Conservation (phyloP, 2,888 invertebrate genomes). For the Lepidonotus clava region DNA sequence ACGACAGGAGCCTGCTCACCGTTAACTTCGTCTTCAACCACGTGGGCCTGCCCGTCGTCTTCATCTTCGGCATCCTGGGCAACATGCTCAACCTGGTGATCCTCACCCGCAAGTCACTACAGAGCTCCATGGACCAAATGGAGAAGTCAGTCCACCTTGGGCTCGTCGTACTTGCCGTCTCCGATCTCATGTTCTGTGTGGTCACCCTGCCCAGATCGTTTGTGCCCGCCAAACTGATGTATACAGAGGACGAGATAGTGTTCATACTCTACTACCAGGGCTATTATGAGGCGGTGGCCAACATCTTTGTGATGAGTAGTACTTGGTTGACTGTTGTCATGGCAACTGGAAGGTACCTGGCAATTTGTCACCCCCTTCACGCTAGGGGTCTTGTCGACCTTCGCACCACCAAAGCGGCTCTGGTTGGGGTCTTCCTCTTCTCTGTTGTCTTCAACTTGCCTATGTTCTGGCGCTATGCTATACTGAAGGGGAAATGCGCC, state of each 20-base stretch:
- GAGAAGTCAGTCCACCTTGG: constrained; percentile 89
- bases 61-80: constrained; percentile 87
- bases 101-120: constrained; percentile 83
- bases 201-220: constrained; percentile 83
- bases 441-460: constrained; percentile 87
- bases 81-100: constrained; percentile 90
- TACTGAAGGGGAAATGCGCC: constrained; percentile 53
- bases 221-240: constrained; percentile 79
- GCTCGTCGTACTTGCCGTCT: constrained; percentile 88
- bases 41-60: constrained; percentile 86
- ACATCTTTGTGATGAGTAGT: constrained; percentile 84
- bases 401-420: constrained; percentile 83
- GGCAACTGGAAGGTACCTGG: constrained; percentile 88
- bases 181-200: constrained; percentile 84
- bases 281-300: constrained; percentile 74
- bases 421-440: constrained; percentile 84
- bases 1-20: neutral
- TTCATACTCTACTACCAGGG: constrained; percentile 72
- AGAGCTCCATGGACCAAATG: constrained; percentile 84
- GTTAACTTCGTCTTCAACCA: constrained; percentile 57
- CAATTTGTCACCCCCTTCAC: constrained; percentile 87
- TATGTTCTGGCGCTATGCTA: constrained; percentile 72
- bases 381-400: constrained; percentile 85
- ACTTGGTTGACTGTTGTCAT: constrained; percentile 88
- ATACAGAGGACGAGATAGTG: constrained; percentile 82